Base-by-base conservation (phyloP, 2,113 vertebrate genomes). In the Telmatochromis sp. region DNA sequence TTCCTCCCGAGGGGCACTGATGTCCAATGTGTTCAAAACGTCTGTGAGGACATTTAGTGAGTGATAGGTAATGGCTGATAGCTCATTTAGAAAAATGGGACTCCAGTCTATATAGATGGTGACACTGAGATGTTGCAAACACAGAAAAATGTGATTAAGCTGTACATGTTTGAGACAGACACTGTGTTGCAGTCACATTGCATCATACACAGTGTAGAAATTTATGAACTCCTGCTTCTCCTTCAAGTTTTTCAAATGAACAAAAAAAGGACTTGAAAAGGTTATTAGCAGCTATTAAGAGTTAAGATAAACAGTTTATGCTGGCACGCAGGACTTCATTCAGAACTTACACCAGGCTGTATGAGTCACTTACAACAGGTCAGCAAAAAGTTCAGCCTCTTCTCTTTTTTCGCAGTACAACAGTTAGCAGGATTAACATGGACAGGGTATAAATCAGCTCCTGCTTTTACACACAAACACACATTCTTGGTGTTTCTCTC, bases 111-210 rank as follows among this genome's bases (percentile, higher is more conserved):
- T 15, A 12, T 40, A 31, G 28, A 68, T 47, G 63, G 53, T 50
- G 50, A 11, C 15, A 37, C 35, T 31, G 19, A 51, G 54, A 83
- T 85, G 33, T 78, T 42, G 47, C 78, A 80, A 86, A 37, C 45
- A 21, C 35, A 45, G 33, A 55, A 51, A 79, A 68, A 83, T 51
- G 15, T 71, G 21, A 23, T 42, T 63, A 51, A 82, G 47, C 55
- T 86, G 58, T 33, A 53, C 51, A 83, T 86, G 10, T 40, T 45
- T 60, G 47, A 33, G 71, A 19, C 6, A 50, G 71, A 19, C 37
- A 11, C 17, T 28, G 14, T 90, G 85, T 90, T 92, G 88, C 90
- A 87, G 40, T 51, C 9, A 5, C n/a, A 53, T 89, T 90, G 84
- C 91, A 90, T 91, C 86, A 89, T 23, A 40, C 58, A 5, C 10